phyloP scores from a whole-genome alignment of 2,888 invertebrate species.

The Chymomyza fuscimana region DNA sequence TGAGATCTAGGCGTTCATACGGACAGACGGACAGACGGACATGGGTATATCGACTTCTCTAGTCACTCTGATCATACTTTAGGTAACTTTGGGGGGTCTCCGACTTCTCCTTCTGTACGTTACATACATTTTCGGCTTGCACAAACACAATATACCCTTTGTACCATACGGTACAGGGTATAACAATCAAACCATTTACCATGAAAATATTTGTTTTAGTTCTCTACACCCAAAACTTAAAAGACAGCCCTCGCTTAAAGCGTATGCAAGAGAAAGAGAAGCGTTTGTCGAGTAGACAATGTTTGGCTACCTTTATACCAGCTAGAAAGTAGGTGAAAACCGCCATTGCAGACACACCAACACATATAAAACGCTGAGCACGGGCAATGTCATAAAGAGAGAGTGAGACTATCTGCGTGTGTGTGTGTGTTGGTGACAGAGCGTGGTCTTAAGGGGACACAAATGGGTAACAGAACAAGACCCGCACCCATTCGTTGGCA shows the following conservation, averaged over 20 bases:
- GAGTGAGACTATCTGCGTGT: slow-evolving; percentile 3
- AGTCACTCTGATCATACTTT: too few relatives aligned
- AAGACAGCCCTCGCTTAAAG: slow-evolving; percentile 13
- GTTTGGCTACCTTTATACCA: slow-evolving; percentile 52
- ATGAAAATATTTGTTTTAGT: too few relatives aligned
- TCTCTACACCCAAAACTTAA: too few relatives aligned
- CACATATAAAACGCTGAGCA: not conserved
- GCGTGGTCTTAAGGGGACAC: not conserved
- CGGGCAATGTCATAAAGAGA: not conserved
- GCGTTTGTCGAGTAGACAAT: slow-evolving; percentile 48
- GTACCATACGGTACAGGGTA: too few relatives aligned
- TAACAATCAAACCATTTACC: too few relatives aligned
- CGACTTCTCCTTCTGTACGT: too few relatives aligned
- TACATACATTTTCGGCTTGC: too few relatives aligned
- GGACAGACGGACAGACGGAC: too few relatives aligned
- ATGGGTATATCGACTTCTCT: too few relatives aligned
- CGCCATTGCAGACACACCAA: not conserved
- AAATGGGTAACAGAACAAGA: slow-evolving; percentile 9
- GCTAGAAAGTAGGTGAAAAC: slow-evolving; percentile 69
- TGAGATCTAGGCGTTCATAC: too few relatives aligned
- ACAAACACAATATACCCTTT: too few relatives aligned
- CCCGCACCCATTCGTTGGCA: slow-evolving; percentile 65
- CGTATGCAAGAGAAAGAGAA: slow-evolving; percentile 9
- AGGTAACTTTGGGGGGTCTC: too few relatives aligned
- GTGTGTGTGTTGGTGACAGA: slow-evolving; percentile 2